Evolutionary conservation across 2,888 invertebrate genomes (phyloP), one percentile per base, ranked within the genome.

Genomic region (Dilophus febrilis): DNA sequence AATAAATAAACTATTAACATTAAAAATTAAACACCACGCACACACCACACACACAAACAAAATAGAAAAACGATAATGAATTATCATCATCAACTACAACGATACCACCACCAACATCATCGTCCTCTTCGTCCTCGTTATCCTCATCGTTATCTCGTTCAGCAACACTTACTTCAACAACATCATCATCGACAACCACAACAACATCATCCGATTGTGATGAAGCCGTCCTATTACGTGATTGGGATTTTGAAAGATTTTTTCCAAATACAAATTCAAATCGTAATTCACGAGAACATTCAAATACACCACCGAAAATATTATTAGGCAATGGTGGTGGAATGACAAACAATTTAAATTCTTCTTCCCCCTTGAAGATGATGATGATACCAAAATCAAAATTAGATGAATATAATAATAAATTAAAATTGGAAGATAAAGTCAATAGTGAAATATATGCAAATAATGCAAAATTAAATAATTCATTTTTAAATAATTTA

Each of bases 161-260:
- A 17, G 42, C 45, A 36, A 43, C 22, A 22, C 22, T 22, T 22
- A 22, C 22, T 22, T 22, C 46, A 30, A 45, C 49, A 35, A 42
- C 46, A 39, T 41, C 44, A 28, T 38, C 42, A 37, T 35, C 35
- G n/a, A 43, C 45, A 22, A 44, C 44, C 44, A 44, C 46, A 45
- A 37, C 39, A 27, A 38, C 41, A 18, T 48, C 50, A 51, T 69
- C 72, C 40, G 76, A 77, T 54, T 67, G 75, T 52, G 83, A 83
- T 56, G 84, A 84, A 59, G 80, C 81, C 46, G 76, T 77, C 40
- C 70, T 86, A 47, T 68, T 86, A 50, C 80, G 82, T 63, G 85
- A 86, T 55, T 86, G 85, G 86, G 81, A 86, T 65, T 79, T 86
- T 62, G 81, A 82, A 49, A 74, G 79, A 57, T 85, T 86, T 68